A percentile compares a stretch with the other conserved stretches of the same genome.
Evolutionary conservation across 2,888 invertebrate species (phyloP).

Genomic region (Morpho helenor): DNA sequence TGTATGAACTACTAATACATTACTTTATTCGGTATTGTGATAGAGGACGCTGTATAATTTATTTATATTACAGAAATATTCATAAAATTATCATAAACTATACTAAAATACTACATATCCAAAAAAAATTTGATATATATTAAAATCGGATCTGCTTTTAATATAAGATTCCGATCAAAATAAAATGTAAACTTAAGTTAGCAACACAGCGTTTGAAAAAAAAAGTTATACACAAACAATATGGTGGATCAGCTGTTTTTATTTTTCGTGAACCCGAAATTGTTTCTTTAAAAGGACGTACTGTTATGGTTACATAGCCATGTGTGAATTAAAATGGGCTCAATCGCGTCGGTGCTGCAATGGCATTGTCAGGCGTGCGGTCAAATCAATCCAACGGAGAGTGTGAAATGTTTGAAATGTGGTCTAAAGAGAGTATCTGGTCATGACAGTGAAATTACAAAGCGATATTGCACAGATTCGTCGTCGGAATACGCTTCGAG

Average conservation of each 20-base stretch:
- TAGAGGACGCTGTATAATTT: too few relatives aligned
- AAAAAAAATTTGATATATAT: background rate
- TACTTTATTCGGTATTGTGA: too few relatives aligned
- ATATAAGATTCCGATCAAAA: too few relatives aligned
- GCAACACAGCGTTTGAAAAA: conserved; percentile 22
- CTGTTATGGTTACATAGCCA: conserved; percentile 77
- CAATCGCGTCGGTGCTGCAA: conserved; percentile 95
- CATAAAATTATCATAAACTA: background rate
- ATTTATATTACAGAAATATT: too few relatives aligned
- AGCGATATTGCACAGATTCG: conserved; percentile 61
- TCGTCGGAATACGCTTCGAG: conserved; percentile 63
- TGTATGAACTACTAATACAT: too few relatives aligned
- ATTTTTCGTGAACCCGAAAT: conserved; percentile 59
- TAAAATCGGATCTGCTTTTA: too few relatives aligned
- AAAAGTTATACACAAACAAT: conserved; percentile 79
- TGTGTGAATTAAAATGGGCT: conserved; percentile 87
- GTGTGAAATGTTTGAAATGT: conserved; percentile 90
- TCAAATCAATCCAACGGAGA: conserved; percentile 93
- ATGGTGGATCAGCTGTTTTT: conserved; percentile 82
- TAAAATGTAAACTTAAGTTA: conserved; percentile 10
- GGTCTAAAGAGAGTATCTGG: conserved; percentile 82
- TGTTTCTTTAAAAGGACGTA: conserved; percentile 65
- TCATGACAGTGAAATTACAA: conserved; percentile 74
- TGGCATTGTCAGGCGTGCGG: conserved; percentile 94
- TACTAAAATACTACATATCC: background rate